Base-by-base conservation (phyloP, 2,888 invertebrate species). In the Andrena praecox region DNA sequence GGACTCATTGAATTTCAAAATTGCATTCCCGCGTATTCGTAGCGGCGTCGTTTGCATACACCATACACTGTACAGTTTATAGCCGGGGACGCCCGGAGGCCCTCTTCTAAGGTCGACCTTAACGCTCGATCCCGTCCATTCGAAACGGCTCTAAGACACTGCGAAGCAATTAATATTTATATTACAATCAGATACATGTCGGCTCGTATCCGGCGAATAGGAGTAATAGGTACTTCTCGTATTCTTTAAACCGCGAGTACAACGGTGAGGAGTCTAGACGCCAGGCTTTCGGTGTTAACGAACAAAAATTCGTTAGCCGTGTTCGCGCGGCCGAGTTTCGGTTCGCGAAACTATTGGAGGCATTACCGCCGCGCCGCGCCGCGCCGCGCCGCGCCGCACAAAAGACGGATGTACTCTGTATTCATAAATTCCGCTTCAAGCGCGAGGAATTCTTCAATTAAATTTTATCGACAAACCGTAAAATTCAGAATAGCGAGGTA, bases 381-480 rank as follows among this genome's bases (percentile, higher is more conserved):
- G 27, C 29, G 29, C 31, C 27, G 42, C 42, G 20, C 20, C 20
- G 20, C 20, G 20, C 20, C 20, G 64, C 48, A 66, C 80, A 59
- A 59, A 50, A 64, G 24, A 31, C 66, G 60, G 59, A 60, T 29
- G 70, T 60, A 42, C 48, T 29, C 52, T 64, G 52, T 70, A 71
- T 71, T 80, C 66, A 60, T 27, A 76, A 48, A 70, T 76, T 77
- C 60, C 52, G 52, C 42, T 59, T 50, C 52, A n/a, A 56, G 59
- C 31, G 42, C 24, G 71, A 71, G 69, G 70, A 76, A 80, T 69
- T 72, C 72, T 20, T 78, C 67, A 81, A 81, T 77, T 81, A 81
- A 77, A 77, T 81, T 73, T 73, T 64, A 68, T 77, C 78, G 80
- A 73, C 80, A 67, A 73, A 77, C 72, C 80, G 80, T 77, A 81